A percentile compares a stretch with the other conserved stretches of the same genome.
phyloP scores from a whole-genome alignment of 2,797 vertebrate genomes.

The Otolemur crassicaudatus region DNA sequence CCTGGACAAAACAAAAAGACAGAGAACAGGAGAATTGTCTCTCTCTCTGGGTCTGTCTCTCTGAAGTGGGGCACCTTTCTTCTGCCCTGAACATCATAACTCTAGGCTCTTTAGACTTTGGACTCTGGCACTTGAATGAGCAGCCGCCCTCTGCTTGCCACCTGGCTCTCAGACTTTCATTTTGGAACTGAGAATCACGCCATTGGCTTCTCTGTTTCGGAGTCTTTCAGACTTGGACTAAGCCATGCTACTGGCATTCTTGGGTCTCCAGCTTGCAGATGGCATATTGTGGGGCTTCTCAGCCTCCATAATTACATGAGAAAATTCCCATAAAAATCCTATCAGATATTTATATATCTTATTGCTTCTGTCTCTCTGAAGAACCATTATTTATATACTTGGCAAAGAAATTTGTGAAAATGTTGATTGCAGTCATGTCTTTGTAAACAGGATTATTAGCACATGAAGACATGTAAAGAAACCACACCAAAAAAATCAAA shows the following conservation, averaged over 20 bases:
- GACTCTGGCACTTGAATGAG: neutral
- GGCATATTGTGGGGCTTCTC: neutral
- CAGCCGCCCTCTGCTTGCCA: neutral
- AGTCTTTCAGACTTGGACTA: neutral
- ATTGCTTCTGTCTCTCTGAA: neutral
- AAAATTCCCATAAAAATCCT: neutral
- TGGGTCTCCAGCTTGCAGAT: neutral
- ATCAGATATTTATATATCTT: neutral
- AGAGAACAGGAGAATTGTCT: neutral
- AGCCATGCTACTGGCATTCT: neutral
- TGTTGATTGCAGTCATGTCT: neutral
- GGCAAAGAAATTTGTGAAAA: constrained; percentile 31
- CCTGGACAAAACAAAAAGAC: neutral
- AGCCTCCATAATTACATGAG: neutral
- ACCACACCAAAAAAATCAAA: neutral
- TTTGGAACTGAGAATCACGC: neutral
- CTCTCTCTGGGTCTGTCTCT: neutral
- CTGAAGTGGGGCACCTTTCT: neutral
- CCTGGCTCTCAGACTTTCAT: neutral
- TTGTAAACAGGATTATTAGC: neutral
- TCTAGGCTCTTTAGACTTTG: neutral
- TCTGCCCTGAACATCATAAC: neutral
- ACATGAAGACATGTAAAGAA: neutral
- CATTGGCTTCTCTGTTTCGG: neutral
- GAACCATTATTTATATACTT: neutral